A percentile compares a stretch with the other conserved stretches of the same genome.
phyloP scores from a whole-genome alignment of 2,888 invertebrate genomes.

The Neoitamus cyanurus region DNA sequence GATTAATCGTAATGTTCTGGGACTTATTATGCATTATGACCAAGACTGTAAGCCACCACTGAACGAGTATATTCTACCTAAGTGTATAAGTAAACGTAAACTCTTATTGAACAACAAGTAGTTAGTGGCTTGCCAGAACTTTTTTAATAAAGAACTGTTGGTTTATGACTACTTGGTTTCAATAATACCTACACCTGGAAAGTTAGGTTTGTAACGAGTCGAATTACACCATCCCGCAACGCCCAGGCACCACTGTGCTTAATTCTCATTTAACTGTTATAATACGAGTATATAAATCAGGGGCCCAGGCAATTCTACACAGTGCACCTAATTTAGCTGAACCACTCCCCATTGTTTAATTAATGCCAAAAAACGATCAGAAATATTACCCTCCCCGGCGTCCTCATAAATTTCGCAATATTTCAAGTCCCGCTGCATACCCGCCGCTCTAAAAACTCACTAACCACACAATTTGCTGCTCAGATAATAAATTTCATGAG shows the following conservation, averaged over 20 bases:
- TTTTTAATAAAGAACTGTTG: too few relatives aligned
- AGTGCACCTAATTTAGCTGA: neutral
- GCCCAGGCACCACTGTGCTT: neutral
- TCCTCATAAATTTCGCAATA: constrained; percentile 19
- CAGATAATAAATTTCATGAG: constrained; percentile 39
- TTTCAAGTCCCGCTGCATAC: constrained; percentile 8
- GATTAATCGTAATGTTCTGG: neutral
- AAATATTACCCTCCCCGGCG: neutral
- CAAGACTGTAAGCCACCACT: too few relatives aligned
- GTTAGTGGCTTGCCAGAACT: too few relatives aligned
- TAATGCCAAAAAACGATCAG: neutral
- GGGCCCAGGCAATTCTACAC: neutral
- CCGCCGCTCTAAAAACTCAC: constrained; percentile 10
- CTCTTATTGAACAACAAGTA: too few relatives aligned
- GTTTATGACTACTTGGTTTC: too few relatives aligned
- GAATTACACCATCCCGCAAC: neutral
- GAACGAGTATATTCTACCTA: too few relatives aligned
- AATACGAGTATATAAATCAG: neutral
- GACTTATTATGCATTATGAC: too few relatives aligned
- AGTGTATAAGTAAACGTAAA: too few relatives aligned
- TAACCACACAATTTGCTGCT: constrained; percentile 33
- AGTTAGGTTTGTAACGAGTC: neutral
- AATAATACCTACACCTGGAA: too few relatives aligned
- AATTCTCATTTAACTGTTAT: neutral
- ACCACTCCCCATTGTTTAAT: neutral